Percentiles rank a stretch among this genome's conserved stretches.
phyloP scores from a whole-genome alignment of 1,140 invertebrate species.

The Wasmannia auropunctata region DNA sequence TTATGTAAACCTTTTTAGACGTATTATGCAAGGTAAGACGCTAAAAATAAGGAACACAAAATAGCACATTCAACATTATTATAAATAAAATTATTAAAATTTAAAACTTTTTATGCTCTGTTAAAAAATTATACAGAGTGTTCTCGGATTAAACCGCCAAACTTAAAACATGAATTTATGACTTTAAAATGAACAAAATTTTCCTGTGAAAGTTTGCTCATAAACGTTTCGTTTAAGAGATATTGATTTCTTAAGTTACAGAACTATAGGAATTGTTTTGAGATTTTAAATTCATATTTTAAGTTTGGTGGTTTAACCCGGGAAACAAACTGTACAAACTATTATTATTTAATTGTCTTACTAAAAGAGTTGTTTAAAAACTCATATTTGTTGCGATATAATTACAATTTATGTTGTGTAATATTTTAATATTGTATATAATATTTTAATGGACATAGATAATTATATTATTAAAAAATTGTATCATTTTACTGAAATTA shows the following conservation, averaged over 20 bases:
- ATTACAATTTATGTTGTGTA: background rate
- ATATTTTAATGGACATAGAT: background rate
- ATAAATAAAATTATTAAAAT: slow-evolving; percentile 8
- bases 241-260: no score
- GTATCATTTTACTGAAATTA: background rate
- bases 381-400: background rate
- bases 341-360: background rate
- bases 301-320: no score
- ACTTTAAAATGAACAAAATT: no score
- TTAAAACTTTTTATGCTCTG: background rate
- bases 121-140: background rate
- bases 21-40: background rate
- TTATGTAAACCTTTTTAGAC: background rate
- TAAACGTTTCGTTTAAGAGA: no score
- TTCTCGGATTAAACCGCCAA: no score
- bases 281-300: no score
- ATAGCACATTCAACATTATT: background rate
- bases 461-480: background rate
- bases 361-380: background rate
- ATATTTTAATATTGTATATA: background rate
- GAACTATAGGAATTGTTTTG: no score
- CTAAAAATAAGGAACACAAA: background rate
- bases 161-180: no score
- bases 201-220: no score
- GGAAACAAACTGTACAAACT: no score